phyloP scores from a whole-genome alignment of 2,888 invertebrate species.

The Melieria omissa region DNA sequence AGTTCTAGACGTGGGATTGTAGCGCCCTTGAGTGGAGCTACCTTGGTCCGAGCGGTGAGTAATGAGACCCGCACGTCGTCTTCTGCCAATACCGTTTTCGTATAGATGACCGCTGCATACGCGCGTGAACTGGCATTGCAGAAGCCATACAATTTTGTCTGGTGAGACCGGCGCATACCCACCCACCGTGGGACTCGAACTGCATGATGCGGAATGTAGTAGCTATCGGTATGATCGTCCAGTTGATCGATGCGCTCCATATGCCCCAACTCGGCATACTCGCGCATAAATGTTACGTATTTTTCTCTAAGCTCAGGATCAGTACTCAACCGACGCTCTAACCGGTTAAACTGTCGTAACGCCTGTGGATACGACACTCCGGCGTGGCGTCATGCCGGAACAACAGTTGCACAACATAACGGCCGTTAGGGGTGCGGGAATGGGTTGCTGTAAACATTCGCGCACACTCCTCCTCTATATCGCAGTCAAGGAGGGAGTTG shows the following conservation, averaged over 20 bases:
- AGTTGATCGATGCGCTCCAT: not conserved
- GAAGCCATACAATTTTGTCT: not conserved
- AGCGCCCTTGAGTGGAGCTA: constrained; percentile 12
- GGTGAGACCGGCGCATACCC: not conserved
- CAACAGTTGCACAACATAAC: constrained; percentile 28
- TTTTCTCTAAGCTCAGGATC: not conserved
- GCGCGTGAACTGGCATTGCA: constrained; percentile 10
- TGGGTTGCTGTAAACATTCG: constrained; percentile 11
- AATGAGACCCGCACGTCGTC: not conserved
- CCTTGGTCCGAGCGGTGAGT: not conserved
- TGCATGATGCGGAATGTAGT: constrained; percentile 36
- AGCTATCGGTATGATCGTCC: not conserved
- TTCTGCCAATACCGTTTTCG: too few relatives aligned
- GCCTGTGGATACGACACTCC: constrained; percentile 3
- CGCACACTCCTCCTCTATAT: constrained; percentile 3
- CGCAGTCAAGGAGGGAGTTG: not conserved
- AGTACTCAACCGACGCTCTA: not conserved
- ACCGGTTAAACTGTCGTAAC: not conserved
- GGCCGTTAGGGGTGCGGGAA: constrained; percentile 1
- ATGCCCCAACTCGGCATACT: not conserved
- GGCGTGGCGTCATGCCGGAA: constrained; percentile 22
- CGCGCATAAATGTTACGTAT: not conserved
- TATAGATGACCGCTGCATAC: not conserved
- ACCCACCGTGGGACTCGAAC: constrained; percentile 7
- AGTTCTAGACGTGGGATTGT: constrained; percentile 5